Evolutionary conservation across 2,888 invertebrate species (phyloP).

Genomic region (Hirtodrosophila duncani): DNA sequence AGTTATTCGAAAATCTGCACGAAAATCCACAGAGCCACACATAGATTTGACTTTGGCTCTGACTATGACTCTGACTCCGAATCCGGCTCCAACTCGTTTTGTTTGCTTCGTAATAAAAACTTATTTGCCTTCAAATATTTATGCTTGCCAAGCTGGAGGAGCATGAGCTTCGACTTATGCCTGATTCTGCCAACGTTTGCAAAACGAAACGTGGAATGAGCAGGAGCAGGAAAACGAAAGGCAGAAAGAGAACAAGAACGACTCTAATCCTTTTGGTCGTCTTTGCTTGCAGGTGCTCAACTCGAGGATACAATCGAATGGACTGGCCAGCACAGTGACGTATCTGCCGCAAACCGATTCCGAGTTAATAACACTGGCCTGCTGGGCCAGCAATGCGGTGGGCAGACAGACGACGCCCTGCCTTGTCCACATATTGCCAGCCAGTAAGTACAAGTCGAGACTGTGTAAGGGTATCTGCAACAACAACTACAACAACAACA

Average conservation of each 20-base stretch:
- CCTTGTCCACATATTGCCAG: slow-evolving; percentile 88
- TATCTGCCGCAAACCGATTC: slow-evolving; percentile 80
- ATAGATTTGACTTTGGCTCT: slow-evolving; percentile 26
- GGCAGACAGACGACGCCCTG: slow-evolving; percentile 90
- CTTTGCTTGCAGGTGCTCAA: slow-evolving; percentile 78
- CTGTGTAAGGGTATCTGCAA: too few relatives aligned
- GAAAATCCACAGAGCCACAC: slow-evolving; percentile 33
- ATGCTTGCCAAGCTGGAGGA: slow-evolving; percentile 26
- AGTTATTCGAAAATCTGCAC: slow-evolving; percentile 63
- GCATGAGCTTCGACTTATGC: slow-evolving; percentile 9
- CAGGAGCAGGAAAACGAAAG: too few relatives aligned
- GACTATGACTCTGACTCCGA: too few relatives aligned
- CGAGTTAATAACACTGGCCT: slow-evolving; percentile 90
- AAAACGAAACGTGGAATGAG: slow-evolving; percentile 13
- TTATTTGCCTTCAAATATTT: slow-evolving; percentile 67
- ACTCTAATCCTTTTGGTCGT: slow-evolving; percentile 18
- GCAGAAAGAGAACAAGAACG: too few relatives aligned
- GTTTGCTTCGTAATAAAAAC: slow-evolving; percentile 64
- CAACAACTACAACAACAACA: too few relatives aligned
- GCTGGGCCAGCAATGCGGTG: slow-evolving; percentile 92
- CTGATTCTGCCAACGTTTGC: slow-evolving; percentile 47
- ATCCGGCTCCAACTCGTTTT: slow-evolving; percentile 20
- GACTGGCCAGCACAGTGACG: slow-evolving; percentile 81
- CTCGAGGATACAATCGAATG: slow-evolving; percentile 79
- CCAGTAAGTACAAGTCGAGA: slow-evolving; percentile 81